Percentiles rank a stretch among this genome's conserved stretches.
Conservation (phyloP, 1,140 invertebrate species). For the Charaxes varanes region DNA sequence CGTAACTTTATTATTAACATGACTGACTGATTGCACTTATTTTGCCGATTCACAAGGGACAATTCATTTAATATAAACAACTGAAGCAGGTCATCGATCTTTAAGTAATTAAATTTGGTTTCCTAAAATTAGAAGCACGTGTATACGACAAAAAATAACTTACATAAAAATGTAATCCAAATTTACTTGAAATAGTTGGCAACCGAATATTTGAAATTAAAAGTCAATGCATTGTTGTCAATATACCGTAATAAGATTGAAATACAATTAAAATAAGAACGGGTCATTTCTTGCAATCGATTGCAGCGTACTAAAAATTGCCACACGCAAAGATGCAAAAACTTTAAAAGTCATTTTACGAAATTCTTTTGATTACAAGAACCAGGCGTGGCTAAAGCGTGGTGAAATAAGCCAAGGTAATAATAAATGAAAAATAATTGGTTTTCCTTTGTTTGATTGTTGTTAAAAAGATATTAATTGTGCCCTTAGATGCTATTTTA, state of each 20-base stretch:
- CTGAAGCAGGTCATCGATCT: too few species aligned
- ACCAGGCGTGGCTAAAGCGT: slow-evolving; percentile 5
- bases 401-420: slow-evolving; percentile 7
- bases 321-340: slow-evolving; percentile 8
- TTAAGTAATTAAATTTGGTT: too few species aligned
- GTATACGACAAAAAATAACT: too few species aligned
- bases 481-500: too few species aligned
- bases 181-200: not conserved
- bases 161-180: too few species aligned
- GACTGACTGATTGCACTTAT: too few species aligned
- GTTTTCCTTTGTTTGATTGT: slow-evolving; percentile 5
- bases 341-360: slow-evolving; percentile 9
- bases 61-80: too few species aligned
- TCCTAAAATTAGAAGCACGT: too few species aligned
- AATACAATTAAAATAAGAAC: slow-evolving; percentile 3
- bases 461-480: too few species aligned
- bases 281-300: slow-evolving; percentile 4
- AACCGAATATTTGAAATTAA: not conserved
- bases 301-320: slow-evolving; percentile 2
- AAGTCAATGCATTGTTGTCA: not conserved
- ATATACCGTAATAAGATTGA: not conserved
- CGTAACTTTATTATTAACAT: too few species aligned
- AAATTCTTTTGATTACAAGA: slow-evolving; percentile 12
- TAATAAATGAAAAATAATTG: slow-evolving; percentile 7
- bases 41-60: too few species aligned